Percentiles rank a stretch among this genome's conserved stretches.
phyloP scores from a whole-genome alignment of 2,888 invertebrate species.

The Macropis europaea region DNA sequence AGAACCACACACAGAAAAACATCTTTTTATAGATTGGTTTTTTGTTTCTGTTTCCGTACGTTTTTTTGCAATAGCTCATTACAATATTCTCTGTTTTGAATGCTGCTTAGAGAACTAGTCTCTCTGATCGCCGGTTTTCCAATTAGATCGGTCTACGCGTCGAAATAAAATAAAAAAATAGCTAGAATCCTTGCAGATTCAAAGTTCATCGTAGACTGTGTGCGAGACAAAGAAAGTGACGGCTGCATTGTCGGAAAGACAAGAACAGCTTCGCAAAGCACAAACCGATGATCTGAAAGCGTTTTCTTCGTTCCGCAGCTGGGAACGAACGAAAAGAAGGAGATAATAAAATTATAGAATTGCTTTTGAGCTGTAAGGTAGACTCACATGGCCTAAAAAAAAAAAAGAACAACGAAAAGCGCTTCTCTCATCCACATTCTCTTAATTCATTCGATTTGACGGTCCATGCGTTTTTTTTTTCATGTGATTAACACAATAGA shows the following conservation, averaged over 20 bases:
- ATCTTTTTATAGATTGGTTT: conserved; percentile 73
- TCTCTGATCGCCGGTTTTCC: conserved; percentile 45
- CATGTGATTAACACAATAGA: conserved; percentile 72
- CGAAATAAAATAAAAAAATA: conserved; percentile 20
- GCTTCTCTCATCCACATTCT: conserved; percentile 64
- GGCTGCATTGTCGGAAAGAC: not conserved
- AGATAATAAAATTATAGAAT: not conserved
- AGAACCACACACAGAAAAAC: conserved; percentile 81
- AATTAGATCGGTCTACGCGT: conserved; percentile 38
- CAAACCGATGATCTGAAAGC: not conserved
- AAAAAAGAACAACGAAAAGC: conserved; percentile 18
- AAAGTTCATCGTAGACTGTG: conserved; percentile 27
- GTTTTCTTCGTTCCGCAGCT: conserved; percentile 18
- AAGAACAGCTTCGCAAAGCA: conserved; percentile 5
- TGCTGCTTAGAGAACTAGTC: conserved; percentile 75
- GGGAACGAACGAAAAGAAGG: conserved; percentile 23
- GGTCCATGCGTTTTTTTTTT: conserved; percentile 68
- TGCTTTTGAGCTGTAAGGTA: conserved; percentile 54
- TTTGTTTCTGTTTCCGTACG: conserved; percentile 71
- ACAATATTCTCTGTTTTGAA: conserved; percentile 70
- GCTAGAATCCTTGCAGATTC: conserved; percentile 46
- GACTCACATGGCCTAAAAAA: conserved; percentile 45
- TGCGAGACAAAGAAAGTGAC: not conserved
- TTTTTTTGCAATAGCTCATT: conserved; percentile 67
- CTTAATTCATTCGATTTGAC: conserved; percentile 61